These are phyloP conservation scores for Scaptodrosophila lebanonensis DNA, from an alignment of 1,140 invertebrate genomes.

Conservation along the genomic window DNA sequence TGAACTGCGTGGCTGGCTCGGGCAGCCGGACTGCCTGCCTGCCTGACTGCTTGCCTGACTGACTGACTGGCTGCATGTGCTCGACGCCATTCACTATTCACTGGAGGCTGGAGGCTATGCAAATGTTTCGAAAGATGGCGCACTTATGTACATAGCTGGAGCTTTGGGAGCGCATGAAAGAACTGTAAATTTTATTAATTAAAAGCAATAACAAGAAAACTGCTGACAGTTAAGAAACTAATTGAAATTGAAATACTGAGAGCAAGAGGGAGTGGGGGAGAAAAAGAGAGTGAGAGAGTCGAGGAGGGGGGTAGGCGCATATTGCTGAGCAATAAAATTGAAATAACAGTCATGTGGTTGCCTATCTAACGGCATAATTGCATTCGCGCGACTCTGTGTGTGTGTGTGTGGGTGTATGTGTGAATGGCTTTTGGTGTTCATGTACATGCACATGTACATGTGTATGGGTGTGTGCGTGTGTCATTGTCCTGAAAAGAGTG, in stretches of 20 bases:
- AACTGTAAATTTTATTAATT: slow-evolving; percentile 39
- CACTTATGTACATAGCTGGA: slow-evolving; percentile 27
- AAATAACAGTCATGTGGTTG: slow-evolving; percentile 21
- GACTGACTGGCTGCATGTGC: background rate
- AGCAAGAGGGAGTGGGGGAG: no score
- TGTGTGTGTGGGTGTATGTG: slow-evolving; percentile 1
- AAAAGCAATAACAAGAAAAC: no score
- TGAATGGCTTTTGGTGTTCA: slow-evolving; percentile 10
- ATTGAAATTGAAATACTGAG: no score
- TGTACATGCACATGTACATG: background rate
- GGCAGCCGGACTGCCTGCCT: no score
- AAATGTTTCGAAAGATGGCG: slow-evolving; percentile 26
- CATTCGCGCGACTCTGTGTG: background rate
- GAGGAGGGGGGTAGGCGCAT: no score
- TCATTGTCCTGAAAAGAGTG: slow-evolving; percentile 57
- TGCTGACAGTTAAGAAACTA: no score
- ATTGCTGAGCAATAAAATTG: slow-evolving; percentile 33
- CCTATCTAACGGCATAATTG: background rate
- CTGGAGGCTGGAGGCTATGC: slow-evolving; percentile 22
- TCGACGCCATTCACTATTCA: background rate
- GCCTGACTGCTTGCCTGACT: background rate
- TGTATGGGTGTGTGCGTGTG: slow-evolving; percentile 1
- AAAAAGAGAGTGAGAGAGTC: no score
- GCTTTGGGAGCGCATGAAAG: slow-evolving; percentile 20
- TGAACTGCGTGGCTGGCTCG: slow-evolving; percentile 11